Evolutionary conservation across 2,113 vertebrate genomes (phyloP).

Genomic region (Gavialis gangeticus): DNA sequence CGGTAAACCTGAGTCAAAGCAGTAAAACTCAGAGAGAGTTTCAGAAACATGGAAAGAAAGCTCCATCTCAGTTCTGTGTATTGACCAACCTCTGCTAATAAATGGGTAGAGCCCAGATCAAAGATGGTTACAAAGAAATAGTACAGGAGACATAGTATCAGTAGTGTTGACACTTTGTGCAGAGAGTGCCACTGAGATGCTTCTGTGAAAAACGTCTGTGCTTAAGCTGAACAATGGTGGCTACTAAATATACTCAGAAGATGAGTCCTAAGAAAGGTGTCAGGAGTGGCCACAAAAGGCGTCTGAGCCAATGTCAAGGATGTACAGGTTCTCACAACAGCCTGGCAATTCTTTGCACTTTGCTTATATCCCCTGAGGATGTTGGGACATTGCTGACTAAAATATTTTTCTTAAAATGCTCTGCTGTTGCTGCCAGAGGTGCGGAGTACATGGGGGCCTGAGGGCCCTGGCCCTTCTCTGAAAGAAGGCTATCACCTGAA

Average conservation of each 20-base stretch:
- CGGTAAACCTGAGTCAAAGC: background rate
- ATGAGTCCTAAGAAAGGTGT: background rate
- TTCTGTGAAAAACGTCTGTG: background rate
- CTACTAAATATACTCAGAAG: background rate
- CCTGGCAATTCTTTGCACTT: background rate
- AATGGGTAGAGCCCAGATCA: background rate
- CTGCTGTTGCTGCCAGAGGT: conserved; percentile 35
- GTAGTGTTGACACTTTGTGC: background rate
- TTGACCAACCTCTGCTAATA: background rate
- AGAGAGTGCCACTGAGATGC: background rate
- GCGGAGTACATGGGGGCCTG: too few species aligned
- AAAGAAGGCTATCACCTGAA: too few species aligned
- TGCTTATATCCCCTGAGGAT: rapidly evolving
- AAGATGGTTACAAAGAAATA: background rate
- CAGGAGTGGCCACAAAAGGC: background rate
- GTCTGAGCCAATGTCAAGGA: rapidly evolving
- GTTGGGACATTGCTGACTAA: background rate
- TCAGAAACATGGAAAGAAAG: background rate
- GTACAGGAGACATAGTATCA: background rate
- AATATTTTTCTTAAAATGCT: conserved; percentile 12
- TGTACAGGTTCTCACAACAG: background rate
- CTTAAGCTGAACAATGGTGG: background rate
- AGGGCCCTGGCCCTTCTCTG: too few species aligned
- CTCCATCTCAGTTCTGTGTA: background rate
- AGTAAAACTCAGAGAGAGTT: background rate